Evolutionary conservation across 2,888 invertebrate species (phyloP).

Genomic region (Orthosia gracilis): DNA sequence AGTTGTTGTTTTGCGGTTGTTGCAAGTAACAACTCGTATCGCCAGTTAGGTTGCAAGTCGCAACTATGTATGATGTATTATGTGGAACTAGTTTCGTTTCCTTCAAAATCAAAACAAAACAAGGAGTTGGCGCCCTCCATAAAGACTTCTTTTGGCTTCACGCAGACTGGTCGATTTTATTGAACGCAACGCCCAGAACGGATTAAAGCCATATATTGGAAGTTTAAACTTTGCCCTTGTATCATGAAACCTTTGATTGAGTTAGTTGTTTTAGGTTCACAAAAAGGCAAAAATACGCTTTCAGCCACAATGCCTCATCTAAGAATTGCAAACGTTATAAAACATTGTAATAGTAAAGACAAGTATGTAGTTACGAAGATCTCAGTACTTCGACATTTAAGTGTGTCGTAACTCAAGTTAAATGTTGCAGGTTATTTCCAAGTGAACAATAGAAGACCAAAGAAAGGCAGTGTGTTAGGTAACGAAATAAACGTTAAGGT

Average conservation of each 20-base stretch:
- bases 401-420: constrained; percentile 54
- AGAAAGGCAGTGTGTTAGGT: constrained; percentile 43
- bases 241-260: background rate
- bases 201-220: background rate
- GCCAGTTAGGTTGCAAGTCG: constrained; percentile 11
- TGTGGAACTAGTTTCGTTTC: constrained; percentile 4
- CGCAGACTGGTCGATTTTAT: constrained; percentile 37
- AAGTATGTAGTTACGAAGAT: constrained; percentile 50
- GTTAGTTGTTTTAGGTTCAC: background rate
- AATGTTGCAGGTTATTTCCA: constrained; percentile 54
- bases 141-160: constrained; percentile 48
- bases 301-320: constrained; percentile 1
- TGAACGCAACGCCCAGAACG: background rate
- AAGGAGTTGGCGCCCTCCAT: constrained; percentile 16
- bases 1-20: constrained; percentile 38
- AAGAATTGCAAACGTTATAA: constrained; percentile 37
- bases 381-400: constrained; percentile 55
- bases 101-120: constrained; percentile 39
- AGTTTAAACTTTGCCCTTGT: background rate
- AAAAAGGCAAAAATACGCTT: background rate
- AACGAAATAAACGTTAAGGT: constrained; percentile 36
- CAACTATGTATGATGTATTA: constrained; percentile 26
- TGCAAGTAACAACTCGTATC: constrained; percentile 1
- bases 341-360: constrained; percentile 36
- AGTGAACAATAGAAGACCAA: constrained; percentile 56